Evolutionary conservation across 2,113 vertebrate genomes (phyloP).

Genomic region (Sigmodon hispidus): DNA sequence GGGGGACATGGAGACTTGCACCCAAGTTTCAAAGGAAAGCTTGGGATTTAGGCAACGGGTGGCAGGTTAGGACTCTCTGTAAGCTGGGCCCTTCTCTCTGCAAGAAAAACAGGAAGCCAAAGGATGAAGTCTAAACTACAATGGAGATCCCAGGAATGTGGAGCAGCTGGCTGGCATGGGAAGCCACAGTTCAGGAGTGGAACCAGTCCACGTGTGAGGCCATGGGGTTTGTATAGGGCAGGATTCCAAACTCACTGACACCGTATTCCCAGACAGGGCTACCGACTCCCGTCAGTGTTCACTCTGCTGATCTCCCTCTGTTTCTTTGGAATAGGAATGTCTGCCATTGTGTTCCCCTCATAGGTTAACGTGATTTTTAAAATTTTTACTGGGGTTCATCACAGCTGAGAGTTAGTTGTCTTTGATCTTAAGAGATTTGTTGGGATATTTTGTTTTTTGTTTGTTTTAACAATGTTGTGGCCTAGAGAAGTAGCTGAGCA

Average conservation of each 20-base stretch:
- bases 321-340: neutral
- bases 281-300: no score
- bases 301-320: neutral
- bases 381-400: neutral
- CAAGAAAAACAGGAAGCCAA: no score
- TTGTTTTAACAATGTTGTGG: neutral
- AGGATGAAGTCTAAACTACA: neutral
- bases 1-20: no score
- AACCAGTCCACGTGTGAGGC: neutral
- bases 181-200: neutral
- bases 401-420: neutral
- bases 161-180: no score
- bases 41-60: neutral
- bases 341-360: no score
- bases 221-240: no score
- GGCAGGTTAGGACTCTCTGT: no score
- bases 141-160: neutral
- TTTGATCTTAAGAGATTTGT: neutral
- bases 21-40: neutral
- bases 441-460: neutral
- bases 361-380: neutral
- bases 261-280: neutral
- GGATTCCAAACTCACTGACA: neutral
- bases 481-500: neutral
- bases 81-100: neutral